phyloP scores from a whole-genome alignment of 2,888 invertebrate species.

The Lasioglossum vierecki region DNA sequence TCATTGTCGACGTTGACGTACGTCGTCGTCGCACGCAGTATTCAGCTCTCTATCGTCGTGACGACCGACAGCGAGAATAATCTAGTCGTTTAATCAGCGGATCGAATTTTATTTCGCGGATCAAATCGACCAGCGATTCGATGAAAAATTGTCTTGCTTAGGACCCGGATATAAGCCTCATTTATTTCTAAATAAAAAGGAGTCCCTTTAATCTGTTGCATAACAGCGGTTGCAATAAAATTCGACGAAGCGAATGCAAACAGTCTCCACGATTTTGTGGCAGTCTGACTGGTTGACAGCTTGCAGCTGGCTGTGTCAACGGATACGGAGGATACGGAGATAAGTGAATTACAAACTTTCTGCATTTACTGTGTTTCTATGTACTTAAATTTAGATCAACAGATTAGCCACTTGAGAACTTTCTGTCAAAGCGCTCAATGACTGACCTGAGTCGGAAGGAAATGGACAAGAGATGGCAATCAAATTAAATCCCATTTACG shows the following conservation, averaged over 20 bases:
- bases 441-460: background rate
- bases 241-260: too few relatives aligned
- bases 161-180: background rate
- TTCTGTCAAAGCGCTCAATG: background rate
- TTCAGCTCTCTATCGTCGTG: slow-evolving; percentile 21
- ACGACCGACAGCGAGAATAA: slow-evolving; percentile 39
- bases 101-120: slow-evolving; percentile 19
- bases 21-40: slow-evolving; percentile 23
- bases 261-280: background rate
- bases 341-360: slow-evolving; percentile 2
- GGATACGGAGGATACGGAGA: background rate
- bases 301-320: background rate
- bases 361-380: background rate
- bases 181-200: background rate
- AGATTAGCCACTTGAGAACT: background rate
- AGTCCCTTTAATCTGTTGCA: background rate
- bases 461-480: background rate
- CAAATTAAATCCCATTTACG: background rate
- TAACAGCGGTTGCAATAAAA: background rate
- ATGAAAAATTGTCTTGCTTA: background rate
- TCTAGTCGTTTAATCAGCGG: slow-evolving; percentile 37
- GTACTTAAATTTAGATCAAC: background rate
- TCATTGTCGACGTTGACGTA: slow-evolving; percentile 45
- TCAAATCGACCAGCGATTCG: background rate
- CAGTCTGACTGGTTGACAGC: background rate